Percentiles rank a stretch among this genome's conserved stretches.
Evolutionary conservation across 2,113 vertebrate species (phyloP).

Genomic region (Acanthochromis polyacanthus): DNA sequence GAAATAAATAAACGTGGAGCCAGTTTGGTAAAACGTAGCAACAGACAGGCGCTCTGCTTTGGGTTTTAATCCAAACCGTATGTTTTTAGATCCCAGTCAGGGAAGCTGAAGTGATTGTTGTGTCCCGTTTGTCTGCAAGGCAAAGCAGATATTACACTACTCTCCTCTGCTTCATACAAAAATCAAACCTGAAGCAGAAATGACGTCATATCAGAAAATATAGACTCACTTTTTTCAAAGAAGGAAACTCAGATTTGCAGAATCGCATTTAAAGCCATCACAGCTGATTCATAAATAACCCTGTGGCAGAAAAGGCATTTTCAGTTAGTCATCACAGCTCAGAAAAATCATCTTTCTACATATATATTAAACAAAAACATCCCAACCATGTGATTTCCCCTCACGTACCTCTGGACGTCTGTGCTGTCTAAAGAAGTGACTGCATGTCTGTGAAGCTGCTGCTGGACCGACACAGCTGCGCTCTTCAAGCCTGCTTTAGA

Average conservation of each 20-base stretch:
- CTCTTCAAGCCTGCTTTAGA: constrained; percentile 81
- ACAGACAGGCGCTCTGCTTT: background rate
- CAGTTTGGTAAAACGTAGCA: constrained; percentile 3
- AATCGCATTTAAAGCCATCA: constrained; percentile 87
- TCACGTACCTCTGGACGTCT: constrained; percentile 84
- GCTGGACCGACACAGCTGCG: constrained; percentile 81
- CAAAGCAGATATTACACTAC: too few relatives aligned
- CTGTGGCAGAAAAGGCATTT: constrained; percentile 74
- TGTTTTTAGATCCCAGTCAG: constrained; percentile 1
- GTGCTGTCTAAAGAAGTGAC: constrained; percentile 72
- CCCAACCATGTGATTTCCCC: background rate
- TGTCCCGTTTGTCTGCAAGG: background rate
- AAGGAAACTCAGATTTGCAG: constrained; percentile 66
- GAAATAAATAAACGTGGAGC: constrained; percentile 44
- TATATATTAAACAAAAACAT: background rate
- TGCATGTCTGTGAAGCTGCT: constrained; percentile 80
- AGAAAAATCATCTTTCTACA: background rate
- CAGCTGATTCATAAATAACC: constrained; percentile 87
- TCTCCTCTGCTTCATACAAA: background rate
- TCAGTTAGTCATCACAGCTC: background rate
- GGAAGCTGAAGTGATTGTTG: constrained; percentile 4
- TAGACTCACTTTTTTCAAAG: fast-evolving
- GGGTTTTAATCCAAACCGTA: constrained; percentile 34
- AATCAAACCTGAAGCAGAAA: background rate
- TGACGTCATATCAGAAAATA: background rate